Conservation (phyloP, 2,888 invertebrate genomes). For the Crioceris asparagi region DNA sequence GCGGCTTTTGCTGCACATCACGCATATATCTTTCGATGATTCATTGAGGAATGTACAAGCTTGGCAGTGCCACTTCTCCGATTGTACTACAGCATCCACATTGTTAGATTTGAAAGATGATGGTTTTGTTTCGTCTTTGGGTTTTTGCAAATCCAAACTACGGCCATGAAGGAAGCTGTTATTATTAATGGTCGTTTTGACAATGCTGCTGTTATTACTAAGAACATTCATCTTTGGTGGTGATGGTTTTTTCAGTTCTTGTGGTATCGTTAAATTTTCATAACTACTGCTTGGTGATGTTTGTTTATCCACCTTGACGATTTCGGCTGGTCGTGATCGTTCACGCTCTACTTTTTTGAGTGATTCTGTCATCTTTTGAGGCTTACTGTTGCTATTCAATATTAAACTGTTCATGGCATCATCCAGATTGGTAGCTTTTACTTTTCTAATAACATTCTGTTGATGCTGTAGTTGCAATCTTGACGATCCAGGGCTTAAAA, state of each 20-base stretch:
- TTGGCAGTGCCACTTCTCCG: slow-evolving; percentile 51
- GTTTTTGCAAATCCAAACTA: slow-evolving; percentile 19
- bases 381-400: slow-evolving; percentile 41
- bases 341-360: slow-evolving; percentile 32
- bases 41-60: slow-evolving; percentile 62
- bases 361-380: slow-evolving; percentile 45
- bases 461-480: slow-evolving; percentile 34
- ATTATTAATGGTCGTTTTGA: background rate
- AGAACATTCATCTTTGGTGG: slow-evolving; percentile 5
- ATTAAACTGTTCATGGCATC: slow-evolving; percentile 46
- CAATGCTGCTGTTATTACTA: background rate
- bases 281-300: slow-evolving; percentile 29
- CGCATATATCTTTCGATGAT: slow-evolving; percentile 48
- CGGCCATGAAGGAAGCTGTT: slow-evolving; percentile 23
- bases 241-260: slow-evolving; percentile 3
- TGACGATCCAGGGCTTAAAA: slow-evolving; percentile 42
- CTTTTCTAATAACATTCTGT: slow-evolving; percentile 38
- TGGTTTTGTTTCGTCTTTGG: slow-evolving; percentile 7
- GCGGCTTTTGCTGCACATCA: slow-evolving; percentile 58
- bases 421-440: slow-evolving; percentile 46
- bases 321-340: slow-evolving; percentile 26
- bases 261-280: slow-evolving; percentile 32
- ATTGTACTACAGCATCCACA: slow-evolving; percentile 3
- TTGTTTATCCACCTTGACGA: slow-evolving; percentile 6
- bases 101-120: slow-evolving; percentile 2